A percentile compares a stretch with the other conserved stretches of the same genome.
Conservation (phyloP, 2,797 vertebrate species). For the Eremophila alpestris region DNA sequence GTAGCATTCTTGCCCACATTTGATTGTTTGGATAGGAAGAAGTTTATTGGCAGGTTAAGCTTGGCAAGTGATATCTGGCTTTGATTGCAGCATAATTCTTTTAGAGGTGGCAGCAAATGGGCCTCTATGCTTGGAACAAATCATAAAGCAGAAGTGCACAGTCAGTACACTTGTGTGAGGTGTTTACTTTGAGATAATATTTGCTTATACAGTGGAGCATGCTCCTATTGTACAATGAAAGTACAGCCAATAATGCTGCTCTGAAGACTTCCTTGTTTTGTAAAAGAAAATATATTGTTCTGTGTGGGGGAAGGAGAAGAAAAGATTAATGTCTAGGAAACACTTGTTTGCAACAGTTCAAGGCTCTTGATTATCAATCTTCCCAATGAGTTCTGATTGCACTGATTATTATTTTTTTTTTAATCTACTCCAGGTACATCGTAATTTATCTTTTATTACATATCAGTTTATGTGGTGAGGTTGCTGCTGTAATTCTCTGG, state of each 20-base stretch:
- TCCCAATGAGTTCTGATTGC: not conserved
- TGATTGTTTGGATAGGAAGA: not conserved
- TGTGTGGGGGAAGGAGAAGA: not conserved
- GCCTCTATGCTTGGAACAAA: not conserved
- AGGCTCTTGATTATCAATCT: not conserved
- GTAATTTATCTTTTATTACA: not conserved
- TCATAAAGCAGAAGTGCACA: not conserved
- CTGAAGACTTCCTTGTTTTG: not conserved
- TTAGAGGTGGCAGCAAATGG: not conserved
- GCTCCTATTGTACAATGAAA: not conserved
- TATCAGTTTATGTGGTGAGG: not conserved
- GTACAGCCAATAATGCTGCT: not conserved
- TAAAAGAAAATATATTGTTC: slow-evolving; percentile 7
- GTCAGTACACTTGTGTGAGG: not conserved
- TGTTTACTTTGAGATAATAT: slow-evolving; percentile 44
- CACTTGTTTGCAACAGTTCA: not conserved
- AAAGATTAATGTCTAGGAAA: not conserved
- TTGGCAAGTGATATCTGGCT: not conserved
- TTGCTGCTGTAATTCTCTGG: not conserved
- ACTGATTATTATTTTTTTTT: not conserved
- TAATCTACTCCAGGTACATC: not conserved
- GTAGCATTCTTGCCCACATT: not conserved
- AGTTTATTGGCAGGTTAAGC: not conserved
- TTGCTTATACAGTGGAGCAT: not conserved
- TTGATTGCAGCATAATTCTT: not conserved